These are phyloP conservation scores for Globicephala melas DNA, from an alignment of 2,113 vertebrate genomes.

Conservation along the genomic window DNA sequence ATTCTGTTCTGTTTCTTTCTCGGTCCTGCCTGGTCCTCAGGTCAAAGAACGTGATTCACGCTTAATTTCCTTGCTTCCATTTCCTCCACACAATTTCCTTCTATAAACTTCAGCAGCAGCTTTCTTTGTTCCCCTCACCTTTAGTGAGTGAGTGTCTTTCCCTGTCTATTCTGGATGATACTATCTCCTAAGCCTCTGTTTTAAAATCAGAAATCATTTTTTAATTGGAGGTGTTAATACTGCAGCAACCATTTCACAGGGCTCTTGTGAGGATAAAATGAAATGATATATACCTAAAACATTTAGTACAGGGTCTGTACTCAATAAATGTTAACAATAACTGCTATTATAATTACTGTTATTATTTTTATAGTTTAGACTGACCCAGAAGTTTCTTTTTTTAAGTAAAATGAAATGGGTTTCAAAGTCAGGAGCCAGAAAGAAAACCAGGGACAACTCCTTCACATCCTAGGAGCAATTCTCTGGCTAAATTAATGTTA, in stretches of 20 bases:
- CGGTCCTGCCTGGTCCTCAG: neutral
- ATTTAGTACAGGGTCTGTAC: neutral
- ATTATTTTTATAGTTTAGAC: neutral
- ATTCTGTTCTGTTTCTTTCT: neutral
- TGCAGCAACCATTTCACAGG: neutral
- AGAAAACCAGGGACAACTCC: neutral
- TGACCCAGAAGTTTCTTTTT: neutral
- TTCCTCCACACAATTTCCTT: neutral
- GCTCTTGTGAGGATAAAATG: neutral
- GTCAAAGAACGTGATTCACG: neutral
- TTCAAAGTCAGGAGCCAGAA: neutral
- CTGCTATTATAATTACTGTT: neutral
- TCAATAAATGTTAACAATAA: neutral
- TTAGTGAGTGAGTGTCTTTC: neutral
- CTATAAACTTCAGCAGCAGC: neutral
- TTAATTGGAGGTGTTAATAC: neutral
- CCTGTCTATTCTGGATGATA: neutral
- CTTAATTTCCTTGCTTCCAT: conserved; percentile 7
- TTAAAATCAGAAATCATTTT: conserved; percentile 9
- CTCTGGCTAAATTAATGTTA: neutral
- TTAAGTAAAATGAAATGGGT: neutral
- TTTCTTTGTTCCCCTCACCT: neutral
- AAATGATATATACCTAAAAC: neutral
- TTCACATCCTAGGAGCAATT: neutral
- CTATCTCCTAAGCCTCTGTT: neutral